Evolutionary conservation across 2,888 invertebrate species (phyloP), one percentile per base, ranked within the genome.

Genomic region (Luffia ferchaultella): DNA sequence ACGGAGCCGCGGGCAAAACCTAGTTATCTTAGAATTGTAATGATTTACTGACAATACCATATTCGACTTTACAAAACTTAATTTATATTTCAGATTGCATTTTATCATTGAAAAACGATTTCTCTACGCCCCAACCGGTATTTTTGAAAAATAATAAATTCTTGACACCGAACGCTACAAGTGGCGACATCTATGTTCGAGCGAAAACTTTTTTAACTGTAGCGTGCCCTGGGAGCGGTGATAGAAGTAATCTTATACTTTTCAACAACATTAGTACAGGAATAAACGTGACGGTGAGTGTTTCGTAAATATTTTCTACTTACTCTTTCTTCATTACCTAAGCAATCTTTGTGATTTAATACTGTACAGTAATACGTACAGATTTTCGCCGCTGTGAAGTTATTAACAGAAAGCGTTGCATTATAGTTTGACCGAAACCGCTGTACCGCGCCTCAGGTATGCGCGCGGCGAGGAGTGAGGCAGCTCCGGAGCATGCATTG

Each of bases 181-280:
- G 52, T 1, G 76, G 76, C 16, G 59, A 51, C 54, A 60, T 79
- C 43, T 52, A 53, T 12, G 43, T 80, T 41, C 45, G 54, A 0
- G 62, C 65, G 3, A 64, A 68, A 2, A 75, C 71, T 12, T 63
- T 59, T 0, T 40, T 80, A 1, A 53, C 56, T 1, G 59, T 73
- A 0, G 72, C 71, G 0, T 82, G 82, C 49, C 73, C 77, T 0
- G 79, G 80, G 0, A 50, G 55, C 48, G 73, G 76, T 0, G 79
- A 79, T 0, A 50, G 55, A 1, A 63, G 54, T 2, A 60, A 62
- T 19, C 57, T 53, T 16, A 53, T 82, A 0, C 52, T 73, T 1
- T 50, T 77, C 3, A 64, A 60, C 0, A 70, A 74, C 30, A 30
- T 12, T 12, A 30, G 30, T 1, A 67, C 65, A 0, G 58, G 58